These are phyloP conservation scores for Syrista parreyssii DNA, from an alignment of 2,888 invertebrate genomes.

Conservation along the genomic window DNA sequence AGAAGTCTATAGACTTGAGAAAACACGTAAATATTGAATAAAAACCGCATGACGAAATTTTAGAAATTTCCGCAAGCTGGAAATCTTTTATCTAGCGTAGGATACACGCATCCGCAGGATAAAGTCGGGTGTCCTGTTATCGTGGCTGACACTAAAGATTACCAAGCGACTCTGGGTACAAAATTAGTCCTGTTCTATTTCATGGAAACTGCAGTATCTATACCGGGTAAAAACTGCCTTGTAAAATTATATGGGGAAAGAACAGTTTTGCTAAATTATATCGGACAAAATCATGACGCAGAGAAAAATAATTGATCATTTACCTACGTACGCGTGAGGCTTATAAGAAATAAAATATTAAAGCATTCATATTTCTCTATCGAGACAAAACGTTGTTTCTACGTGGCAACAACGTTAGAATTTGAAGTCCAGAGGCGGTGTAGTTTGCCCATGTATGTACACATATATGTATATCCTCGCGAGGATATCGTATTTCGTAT, in stretches of 20 bases:
- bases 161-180: no score
- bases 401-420: neutral
- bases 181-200: no score
- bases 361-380: no score
- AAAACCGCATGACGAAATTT: neutral
- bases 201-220: no score
- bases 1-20: neutral
- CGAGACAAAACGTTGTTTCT: neutral
- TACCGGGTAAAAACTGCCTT: neutral
- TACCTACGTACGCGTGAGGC: no score
- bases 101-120: conserved; percentile 44
- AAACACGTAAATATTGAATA: neutral
- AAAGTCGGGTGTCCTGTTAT: conserved; percentile 22
- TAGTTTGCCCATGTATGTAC: no score
- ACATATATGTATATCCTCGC: neutral
- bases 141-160: no score
- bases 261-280: neutral
- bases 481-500: neutral
- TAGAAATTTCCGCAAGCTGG: no score
- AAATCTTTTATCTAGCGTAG: conserved; percentile 32
- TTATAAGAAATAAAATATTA: no score
- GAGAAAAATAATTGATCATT: no score
- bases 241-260: neutral
- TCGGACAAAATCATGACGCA: neutral
- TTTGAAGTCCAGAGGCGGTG: neutral